Base-by-base conservation (phyloP, 2,113 vertebrate genomes). In the Saimiri boliviensis region DNA sequence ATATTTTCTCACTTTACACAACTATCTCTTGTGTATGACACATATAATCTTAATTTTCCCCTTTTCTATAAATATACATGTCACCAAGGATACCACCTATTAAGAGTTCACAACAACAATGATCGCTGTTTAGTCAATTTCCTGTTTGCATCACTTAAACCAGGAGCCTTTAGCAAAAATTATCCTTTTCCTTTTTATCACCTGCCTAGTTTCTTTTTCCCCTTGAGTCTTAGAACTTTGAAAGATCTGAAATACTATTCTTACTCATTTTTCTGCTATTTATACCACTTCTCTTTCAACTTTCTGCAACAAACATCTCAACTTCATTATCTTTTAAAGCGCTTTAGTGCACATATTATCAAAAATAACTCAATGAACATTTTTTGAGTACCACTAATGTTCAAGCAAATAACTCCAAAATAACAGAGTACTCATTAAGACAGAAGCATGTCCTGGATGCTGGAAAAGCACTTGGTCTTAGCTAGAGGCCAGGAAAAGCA, bases 331-430 rank as follows among this genome's bases (percentile, higher is more conserved):
- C 17, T 91, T 95, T 89, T 40, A 86, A 94, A 85, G 6, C 63
- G 17, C 30, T 49, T 88, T 81, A 89, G 77, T 19, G 60, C 10
- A 80, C 13, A 47, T 56, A 84, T 54, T 68, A 80, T 12, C 52
- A 93, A 95, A 87, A 93, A 63, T 87, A 93, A 96, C 60, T 92
- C 40, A 63, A 37, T 40, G 32, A 91, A 86, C 4, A 76, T 27
- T 86, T 92, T 85, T 30, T 54, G 71, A 93, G n/a, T 58, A 82
- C 42, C 27, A 74, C 32, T 25, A 27, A 32, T 54, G 9, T 86
- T 89, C 23, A 86, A 84, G 45, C 35, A 94, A 84, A 60, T 90
- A 49, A 93, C 56, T 89, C 90, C 66, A 89, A 94, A 94, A n/a
- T 40, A 73, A 23, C 30, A 82, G 7, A 86, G 30, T 63, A 37